Evolutionary conservation across 2,888 invertebrate genomes (phyloP).

Genomic region (Hemaris fuciformis): DNA sequence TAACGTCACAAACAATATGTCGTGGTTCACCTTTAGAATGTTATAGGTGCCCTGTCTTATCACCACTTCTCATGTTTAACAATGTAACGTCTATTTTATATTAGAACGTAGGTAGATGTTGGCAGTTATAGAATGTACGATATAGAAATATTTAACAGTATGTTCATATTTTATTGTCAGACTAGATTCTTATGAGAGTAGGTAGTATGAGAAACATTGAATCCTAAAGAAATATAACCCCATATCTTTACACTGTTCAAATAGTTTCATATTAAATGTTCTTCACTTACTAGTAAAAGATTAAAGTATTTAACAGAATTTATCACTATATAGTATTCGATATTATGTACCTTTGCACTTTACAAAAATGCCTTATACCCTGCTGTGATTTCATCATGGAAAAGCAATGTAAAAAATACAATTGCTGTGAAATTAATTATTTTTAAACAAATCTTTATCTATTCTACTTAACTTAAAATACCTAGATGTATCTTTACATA

Average conservation of each 20-base stretch:
- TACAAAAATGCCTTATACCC: conserved; percentile 38
- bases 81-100: conserved; percentile 48
- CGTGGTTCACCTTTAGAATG: conserved; percentile 44
- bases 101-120: conserved; percentile 67
- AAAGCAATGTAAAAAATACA: not conserved
- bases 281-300: conserved; percentile 22
- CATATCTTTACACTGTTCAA: conserved; percentile 29
- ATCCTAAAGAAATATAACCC: conserved; percentile 22
- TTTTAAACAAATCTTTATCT: not conserved
- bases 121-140: conserved; percentile 47
- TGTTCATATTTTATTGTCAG: conserved; percentile 43
- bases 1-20: conserved; percentile 63
- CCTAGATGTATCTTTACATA: not conserved
- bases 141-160: conserved; percentile 38
- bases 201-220: conserved; percentile 25
- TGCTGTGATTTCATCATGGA: not conserved
- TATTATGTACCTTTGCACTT: conserved; percentile 36
- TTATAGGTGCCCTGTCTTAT: not conserved
- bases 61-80: conserved; percentile 18
- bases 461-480: not conserved
- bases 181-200: conserved; percentile 64
- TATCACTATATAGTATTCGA: conserved; percentile 15
- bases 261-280: conserved; percentile 21
- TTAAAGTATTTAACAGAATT: conserved; percentile 17
- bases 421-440: not conserved